Percentiles rank a stretch among this genome's conserved stretches.
These are phyloP conservation scores for Megalopta genalis DNA, from an alignment of 1,140 invertebrate genomes.

Conservation along the genomic window DNA sequence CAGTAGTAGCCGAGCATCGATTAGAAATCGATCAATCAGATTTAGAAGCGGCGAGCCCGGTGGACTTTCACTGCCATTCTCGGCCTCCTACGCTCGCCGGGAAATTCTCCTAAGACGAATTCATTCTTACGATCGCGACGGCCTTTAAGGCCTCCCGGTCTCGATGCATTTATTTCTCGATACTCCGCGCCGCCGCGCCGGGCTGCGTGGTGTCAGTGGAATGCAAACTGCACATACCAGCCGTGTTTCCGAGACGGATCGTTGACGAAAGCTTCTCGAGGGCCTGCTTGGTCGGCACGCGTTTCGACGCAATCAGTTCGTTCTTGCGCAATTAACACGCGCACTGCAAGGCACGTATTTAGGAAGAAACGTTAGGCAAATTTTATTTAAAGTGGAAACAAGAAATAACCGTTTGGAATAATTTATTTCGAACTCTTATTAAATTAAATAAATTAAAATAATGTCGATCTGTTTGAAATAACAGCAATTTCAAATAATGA, in stretches of 20 bases:
- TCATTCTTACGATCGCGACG: conserved; percentile 29
- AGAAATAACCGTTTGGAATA: too few species aligned
- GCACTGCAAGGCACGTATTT: too few species aligned
- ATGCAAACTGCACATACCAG: conserved; percentile 3
- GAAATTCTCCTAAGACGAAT: conserved; percentile 47
- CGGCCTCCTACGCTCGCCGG: conserved; percentile 43
- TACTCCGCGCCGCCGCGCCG: neutral
- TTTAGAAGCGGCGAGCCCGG: conserved; percentile 31
- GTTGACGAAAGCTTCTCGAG: neutral
- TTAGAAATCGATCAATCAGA: conserved; percentile 54
- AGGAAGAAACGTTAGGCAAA: too few species aligned
- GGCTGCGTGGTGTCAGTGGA: conserved; percentile 10
- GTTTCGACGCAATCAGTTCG: neutral
- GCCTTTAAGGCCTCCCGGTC: conserved; percentile 38
- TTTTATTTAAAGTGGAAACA: too few species aligned
- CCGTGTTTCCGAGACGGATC: neutral
- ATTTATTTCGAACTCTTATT: too few species aligned
- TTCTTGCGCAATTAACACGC: neutral
- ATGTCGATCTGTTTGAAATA: too few species aligned
- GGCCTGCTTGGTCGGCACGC: neutral
- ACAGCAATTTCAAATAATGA: too few species aligned
- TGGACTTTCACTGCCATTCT: conserved; percentile 57
- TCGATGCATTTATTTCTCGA: conserved; percentile 27
- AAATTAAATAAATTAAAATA: too few species aligned
- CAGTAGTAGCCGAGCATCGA: conserved; percentile 3